These are phyloP conservation scores for Apteryx owenii DNA, from an alignment of 2,113 vertebrate species.

Conservation along the genomic window DNA sequence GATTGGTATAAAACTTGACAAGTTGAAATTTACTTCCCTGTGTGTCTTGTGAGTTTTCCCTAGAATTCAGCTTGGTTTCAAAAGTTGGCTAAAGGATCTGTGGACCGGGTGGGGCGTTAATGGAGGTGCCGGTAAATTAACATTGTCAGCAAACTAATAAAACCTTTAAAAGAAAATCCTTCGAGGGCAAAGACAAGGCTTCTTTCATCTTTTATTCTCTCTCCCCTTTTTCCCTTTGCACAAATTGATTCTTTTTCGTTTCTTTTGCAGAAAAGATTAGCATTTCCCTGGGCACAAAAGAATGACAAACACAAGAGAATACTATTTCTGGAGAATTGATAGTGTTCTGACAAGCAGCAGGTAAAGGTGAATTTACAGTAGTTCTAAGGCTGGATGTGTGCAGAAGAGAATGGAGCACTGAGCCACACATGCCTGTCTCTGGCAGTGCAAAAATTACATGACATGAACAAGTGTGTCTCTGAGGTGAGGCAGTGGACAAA, in stretches of 20 bases:
- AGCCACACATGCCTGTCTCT: background rate
- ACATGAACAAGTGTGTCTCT: accelerated
- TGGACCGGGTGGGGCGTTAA: constrained; percentile 50
- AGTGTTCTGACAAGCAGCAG: background rate
- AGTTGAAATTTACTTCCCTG: constrained; percentile 59
- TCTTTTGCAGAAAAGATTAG: background rate
- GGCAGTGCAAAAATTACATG: background rate
- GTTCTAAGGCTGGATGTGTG: background rate
- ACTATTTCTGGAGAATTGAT: background rate
- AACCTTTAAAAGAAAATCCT: constrained; percentile 58
- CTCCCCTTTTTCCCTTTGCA: background rate
- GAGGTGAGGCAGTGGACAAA: background rate
- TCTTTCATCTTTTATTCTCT: constrained; percentile 43
- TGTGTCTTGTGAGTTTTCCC: constrained; percentile 60
- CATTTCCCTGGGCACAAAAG: background rate
- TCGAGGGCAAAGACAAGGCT: constrained; percentile 10
- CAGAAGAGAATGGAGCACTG: background rate
- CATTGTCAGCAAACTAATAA: constrained; percentile 69
- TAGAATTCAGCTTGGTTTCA: constrained; percentile 62
- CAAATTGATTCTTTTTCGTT: background rate
- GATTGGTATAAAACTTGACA: constrained; percentile 58
- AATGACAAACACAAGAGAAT: background rate
- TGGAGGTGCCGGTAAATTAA: constrained; percentile 55
- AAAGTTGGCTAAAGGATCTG: constrained; percentile 54
- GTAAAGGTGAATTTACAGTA: background rate